These are phyloP conservation scores for Itoplectis maculator DNA, from an alignment of 2,888 invertebrate genomes.

Conservation along the genomic window DNA sequence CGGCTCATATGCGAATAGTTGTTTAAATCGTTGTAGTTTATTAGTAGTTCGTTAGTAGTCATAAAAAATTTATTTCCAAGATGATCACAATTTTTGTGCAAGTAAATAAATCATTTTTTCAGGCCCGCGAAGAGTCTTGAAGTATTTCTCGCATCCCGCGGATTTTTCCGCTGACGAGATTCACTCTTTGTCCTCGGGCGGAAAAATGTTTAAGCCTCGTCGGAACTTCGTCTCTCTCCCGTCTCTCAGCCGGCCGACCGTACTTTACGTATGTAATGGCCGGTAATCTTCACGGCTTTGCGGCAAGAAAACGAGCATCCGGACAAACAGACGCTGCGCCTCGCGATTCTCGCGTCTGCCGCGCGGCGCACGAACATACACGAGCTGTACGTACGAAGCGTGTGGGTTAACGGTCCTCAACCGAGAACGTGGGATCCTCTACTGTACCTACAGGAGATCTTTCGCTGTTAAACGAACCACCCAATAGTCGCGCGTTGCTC, in stretches of 20 bases:
- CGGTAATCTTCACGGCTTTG: slow-evolving; percentile 70
- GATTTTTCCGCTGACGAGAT: background rate
- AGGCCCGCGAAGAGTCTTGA: background rate
- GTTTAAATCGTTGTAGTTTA: too few species aligned
- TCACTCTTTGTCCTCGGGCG: background rate
- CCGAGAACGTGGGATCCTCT: slow-evolving; percentile 15
- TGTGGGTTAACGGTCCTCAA: background rate
- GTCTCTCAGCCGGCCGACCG: slow-evolving; percentile 58
- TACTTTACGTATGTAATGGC: slow-evolving; percentile 70
- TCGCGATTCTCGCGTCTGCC: slow-evolving; percentile 2
- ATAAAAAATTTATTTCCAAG: too few species aligned
- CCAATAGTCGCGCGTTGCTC: slow-evolving; percentile 21
- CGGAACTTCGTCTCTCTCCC: slow-evolving; percentile 44
- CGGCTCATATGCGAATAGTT: too few species aligned
- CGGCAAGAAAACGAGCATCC: slow-evolving; percentile 66
- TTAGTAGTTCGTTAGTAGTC: too few species aligned
- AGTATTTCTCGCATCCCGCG: background rate
- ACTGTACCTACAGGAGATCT: slow-evolving; percentile 1
- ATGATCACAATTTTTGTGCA: too few species aligned
- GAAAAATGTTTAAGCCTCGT: background rate
- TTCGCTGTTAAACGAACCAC: slow-evolving; percentile 9
- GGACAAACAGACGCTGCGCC: slow-evolving; percentile 62
- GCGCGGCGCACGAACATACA: background rate
- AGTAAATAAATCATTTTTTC: too few species aligned
- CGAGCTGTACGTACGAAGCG: background rate